Evolutionary conservation across 1,140 invertebrate genomes (phyloP).

Genomic region (Pseudomyrmex pallidus): DNA sequence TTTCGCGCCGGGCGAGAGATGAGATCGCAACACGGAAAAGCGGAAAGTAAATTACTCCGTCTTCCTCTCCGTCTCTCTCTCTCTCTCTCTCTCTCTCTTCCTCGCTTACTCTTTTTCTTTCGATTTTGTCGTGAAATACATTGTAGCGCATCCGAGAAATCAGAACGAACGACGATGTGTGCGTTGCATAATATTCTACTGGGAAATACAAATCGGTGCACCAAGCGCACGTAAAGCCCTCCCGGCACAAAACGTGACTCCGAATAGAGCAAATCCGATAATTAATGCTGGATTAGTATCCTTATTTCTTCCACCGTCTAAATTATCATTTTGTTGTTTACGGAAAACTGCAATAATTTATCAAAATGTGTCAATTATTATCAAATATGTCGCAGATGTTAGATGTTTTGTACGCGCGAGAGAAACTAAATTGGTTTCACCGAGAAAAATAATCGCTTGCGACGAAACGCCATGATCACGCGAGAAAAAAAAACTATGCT

Average conservation of each 20-base stretch:
- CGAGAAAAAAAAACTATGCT: constrained; percentile 11
- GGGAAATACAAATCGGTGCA: constrained; percentile 43
- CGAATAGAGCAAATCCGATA: background rate
- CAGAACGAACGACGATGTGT: background rate
- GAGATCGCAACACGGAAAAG: background rate
- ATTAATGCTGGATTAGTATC: constrained; percentile 1
- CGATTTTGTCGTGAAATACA: background rate
- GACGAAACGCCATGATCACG: background rate
- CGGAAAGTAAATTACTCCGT: constrained; percentile 27
- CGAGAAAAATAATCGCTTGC: background rate
- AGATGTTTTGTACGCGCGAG: background rate
- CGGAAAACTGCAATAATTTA: constrained; percentile 10
- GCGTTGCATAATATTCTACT: constrained; percentile 1
- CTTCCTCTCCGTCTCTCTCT: background rate
- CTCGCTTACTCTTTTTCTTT: background rate
- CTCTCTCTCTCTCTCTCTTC: background rate
- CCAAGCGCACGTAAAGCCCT: background rate
- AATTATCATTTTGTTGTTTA: constrained; percentile 9
- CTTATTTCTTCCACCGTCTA: background rate
- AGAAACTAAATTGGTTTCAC: background rate
- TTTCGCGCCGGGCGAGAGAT: constrained; percentile 33
- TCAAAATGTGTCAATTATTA: background rate
- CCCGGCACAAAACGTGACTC: background rate
- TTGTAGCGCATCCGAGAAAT: constrained; percentile 27
- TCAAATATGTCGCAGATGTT: background rate